A percentile compares a stretch with the other conserved stretches of the same genome.
Conservation (phyloP, 2,113 vertebrate genomes). For the Rissa tridactyla region DNA sequence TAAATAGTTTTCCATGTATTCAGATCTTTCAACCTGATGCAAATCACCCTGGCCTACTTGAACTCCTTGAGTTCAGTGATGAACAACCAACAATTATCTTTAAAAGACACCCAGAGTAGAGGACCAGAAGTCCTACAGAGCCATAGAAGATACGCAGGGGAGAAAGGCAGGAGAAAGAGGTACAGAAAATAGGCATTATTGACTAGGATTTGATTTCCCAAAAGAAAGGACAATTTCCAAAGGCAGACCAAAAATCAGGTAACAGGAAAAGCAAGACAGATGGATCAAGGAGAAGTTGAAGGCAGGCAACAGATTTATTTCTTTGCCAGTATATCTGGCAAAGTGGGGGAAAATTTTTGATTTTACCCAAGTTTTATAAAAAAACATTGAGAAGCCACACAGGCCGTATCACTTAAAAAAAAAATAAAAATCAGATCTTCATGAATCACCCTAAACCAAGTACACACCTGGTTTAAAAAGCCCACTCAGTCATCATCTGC, state of each 20-base stretch:
- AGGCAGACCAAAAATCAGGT: background rate
- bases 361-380: background rate
- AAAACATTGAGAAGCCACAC: background rate
- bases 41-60: background rate
- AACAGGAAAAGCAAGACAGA: background rate
- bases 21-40: background rate
- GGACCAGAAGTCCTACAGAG: background rate
- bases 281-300: background rate
- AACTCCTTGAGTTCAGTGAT: background rate
- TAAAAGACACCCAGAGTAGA: background rate
- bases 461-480: background rate
- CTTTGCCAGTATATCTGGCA: background rate
- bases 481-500: background rate
- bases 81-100: background rate
- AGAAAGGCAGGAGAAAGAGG: background rate
- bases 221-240: background rate
- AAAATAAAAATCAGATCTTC: background rate
- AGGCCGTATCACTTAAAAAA: background rate
- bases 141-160: fast-evolving
- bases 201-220: background rate
- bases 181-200: background rate
- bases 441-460: background rate
- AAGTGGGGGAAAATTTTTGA: background rate
- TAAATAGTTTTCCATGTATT: background rate
- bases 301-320: background rate